A percentile compares a stretch with the other conserved stretches of the same genome.
phyloP scores from a whole-genome alignment of 2,888 invertebrate species.

The Hirtodrosophila alboralis region DNA sequence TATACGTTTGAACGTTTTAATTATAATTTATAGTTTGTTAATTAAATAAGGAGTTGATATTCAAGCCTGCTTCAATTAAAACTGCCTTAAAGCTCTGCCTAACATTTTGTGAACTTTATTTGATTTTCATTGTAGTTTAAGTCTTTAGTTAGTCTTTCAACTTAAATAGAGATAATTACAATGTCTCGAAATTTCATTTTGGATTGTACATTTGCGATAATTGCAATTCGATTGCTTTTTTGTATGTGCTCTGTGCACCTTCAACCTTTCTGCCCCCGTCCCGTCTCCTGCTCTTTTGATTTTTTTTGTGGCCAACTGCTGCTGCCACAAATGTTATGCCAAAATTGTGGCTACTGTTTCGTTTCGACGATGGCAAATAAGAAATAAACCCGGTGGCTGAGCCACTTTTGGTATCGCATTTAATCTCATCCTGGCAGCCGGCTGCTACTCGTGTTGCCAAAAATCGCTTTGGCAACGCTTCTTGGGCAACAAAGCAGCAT shows the following conservation, averaged over 20 bases:
- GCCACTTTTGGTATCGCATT: conserved; percentile 42
- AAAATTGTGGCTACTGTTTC: conserved; percentile 70
- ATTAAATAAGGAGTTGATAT: too few relatives aligned
- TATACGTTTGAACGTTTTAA: too few relatives aligned
- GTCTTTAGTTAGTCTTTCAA: conserved; percentile 3
- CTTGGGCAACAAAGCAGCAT: conserved; percentile 20
- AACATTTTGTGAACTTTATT: neutral
- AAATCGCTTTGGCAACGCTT: conserved; percentile 75
- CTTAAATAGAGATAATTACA: conserved; percentile 35
- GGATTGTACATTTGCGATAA: conserved; percentile 36
- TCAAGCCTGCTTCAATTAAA: too few relatives aligned
- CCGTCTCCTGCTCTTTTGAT: too few relatives aligned
- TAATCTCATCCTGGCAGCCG: conserved; percentile 52
- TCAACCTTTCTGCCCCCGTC: too few relatives aligned
- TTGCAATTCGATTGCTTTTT: conserved; percentile 49
- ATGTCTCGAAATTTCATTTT: conserved; percentile 39
- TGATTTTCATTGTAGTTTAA: too few relatives aligned
- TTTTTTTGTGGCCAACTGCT: conserved; percentile 7
- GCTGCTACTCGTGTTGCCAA: conserved; percentile 71
- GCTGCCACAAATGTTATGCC: conserved; percentile 53
- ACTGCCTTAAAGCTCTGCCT: neutral
- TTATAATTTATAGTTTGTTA: too few relatives aligned
- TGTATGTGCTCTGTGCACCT: too few relatives aligned
- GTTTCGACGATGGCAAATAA: too few relatives aligned
- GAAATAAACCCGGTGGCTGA: conserved; percentile 20